Percentiles rank a stretch among this genome's conserved stretches.
phyloP scores from a whole-genome alignment of 2,113 vertebrate genomes.

The Dendrocopos noguchii region DNA sequence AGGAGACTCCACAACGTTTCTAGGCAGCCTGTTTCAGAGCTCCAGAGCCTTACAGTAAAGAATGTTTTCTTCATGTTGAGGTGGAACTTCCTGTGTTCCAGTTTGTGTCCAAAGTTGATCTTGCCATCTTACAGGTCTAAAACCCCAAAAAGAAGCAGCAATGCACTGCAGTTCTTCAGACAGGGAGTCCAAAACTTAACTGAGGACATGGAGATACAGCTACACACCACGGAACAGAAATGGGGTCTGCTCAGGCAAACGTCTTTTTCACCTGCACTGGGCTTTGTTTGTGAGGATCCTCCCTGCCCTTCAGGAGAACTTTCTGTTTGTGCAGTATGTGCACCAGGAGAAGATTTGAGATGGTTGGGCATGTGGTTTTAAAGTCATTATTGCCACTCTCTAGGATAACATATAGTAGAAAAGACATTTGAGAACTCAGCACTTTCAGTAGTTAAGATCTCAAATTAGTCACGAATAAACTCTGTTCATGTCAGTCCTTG shows the following conservation, averaged over 20 bases:
- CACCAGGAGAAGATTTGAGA: not conserved
- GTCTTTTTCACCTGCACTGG: not conserved
- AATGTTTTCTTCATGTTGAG: too few relatives aligned
- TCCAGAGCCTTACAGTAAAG: too few relatives aligned
- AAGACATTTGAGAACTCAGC: not conserved
- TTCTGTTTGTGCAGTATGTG: not conserved
- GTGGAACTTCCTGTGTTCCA: too few relatives aligned
- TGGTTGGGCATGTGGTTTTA: not conserved
- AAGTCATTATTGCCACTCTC: not conserved
- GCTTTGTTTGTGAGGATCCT: not conserved
- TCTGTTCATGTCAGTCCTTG: not conserved
- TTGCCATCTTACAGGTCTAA: not conserved
- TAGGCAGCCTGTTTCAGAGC: too few relatives aligned
- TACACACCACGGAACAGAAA: accelerated
- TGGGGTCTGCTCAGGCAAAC: not conserved
- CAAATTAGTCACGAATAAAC: not conserved
- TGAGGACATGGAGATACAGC: not conserved
- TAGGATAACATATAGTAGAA: not conserved
- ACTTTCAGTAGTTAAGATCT: not conserved
- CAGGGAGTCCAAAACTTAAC: not conserved
- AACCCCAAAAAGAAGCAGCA: not conserved
- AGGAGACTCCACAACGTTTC: too few relatives aligned
- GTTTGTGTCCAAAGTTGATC: not conserved
- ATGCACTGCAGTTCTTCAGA: not conserved
- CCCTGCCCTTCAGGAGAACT: not conserved